Conservation (phyloP, 2,888 invertebrate genomes). For the Masnerella sp. region DNA sequence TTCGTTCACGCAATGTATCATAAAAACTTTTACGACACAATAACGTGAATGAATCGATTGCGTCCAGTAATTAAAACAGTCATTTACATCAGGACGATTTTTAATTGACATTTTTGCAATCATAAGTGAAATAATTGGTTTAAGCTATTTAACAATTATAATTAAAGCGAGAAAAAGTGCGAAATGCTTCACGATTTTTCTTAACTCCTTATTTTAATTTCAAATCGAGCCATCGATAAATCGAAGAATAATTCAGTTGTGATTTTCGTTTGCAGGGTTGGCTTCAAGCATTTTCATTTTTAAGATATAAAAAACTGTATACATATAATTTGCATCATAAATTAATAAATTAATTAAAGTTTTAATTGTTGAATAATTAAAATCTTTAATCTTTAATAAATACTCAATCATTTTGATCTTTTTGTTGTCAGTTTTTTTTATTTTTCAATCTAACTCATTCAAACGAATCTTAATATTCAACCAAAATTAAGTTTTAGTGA, state of each 20-base stretch:
- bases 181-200: conserved; percentile 18
- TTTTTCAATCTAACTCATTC: no score
- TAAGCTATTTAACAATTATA: conserved; percentile 25
- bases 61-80: conserved; percentile 24
- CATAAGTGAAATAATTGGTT: conserved; percentile 30
- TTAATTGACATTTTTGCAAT: conserved; percentile 29
- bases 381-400: no score
- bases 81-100: conserved; percentile 27
- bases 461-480: no score
- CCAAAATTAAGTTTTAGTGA: no score
- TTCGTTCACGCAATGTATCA: background rate
- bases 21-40: conserved; percentile 7
- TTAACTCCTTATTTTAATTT: conserved; percentile 12
- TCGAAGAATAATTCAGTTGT: conserved; percentile 11
- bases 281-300: conserved; percentile 5
- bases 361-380: no score
- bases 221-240: background rate
- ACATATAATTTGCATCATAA: no score
- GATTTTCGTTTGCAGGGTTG: background rate
- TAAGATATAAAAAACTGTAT: no score
- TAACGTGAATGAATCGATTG: conserved; percentile 3
- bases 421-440: no score
- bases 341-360: no score
- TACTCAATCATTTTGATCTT: no score
- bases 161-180: conserved; percentile 5